Conservation (phyloP, 2,113 vertebrate species). For the Rostratula benghalensis region DNA sequence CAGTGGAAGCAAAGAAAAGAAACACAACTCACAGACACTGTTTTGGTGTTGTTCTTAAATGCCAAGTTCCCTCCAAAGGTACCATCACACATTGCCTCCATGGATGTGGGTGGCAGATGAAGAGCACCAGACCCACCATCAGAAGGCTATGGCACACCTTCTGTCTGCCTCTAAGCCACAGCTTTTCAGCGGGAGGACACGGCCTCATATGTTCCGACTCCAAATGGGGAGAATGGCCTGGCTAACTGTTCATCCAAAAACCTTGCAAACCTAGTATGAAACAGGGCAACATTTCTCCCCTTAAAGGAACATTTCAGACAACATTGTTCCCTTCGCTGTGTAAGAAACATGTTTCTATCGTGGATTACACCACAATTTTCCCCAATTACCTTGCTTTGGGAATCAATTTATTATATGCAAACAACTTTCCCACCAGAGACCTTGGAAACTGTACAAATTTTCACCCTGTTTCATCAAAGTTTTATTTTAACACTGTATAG, state of each 20-base stretch:
- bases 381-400: constrained; percentile 34
- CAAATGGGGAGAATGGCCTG: not conserved
- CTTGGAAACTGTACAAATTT: constrained; percentile 61
- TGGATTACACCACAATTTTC: constrained; percentile 30
- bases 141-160: not conserved
- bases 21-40: rapidly evolving
- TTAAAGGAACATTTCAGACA: not conserved
- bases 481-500: constrained; percentile 62
- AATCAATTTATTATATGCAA: constrained; percentile 38
- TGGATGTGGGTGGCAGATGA: rapidly evolving
- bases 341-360: constrained; percentile 10
- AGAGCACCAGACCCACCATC: not conserved
- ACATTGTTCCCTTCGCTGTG: not conserved
- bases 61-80: not conserved
- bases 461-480: constrained; percentile 51
- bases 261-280: not conserved
- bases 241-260: not conserved
- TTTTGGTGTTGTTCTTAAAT: not conserved
- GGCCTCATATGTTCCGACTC: not conserved
- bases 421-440: constrained; percentile 57
- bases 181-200: not conserved
- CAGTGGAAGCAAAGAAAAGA: not conserved
- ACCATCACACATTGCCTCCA: not conserved
- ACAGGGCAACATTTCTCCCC: not conserved
- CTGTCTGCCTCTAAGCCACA: rapidly evolving